Evolutionary conservation across 2,797 vertebrate genomes (phyloP), one percentile per base, ranked within the genome.

Genomic region (Garrulus glandarius): DNA sequence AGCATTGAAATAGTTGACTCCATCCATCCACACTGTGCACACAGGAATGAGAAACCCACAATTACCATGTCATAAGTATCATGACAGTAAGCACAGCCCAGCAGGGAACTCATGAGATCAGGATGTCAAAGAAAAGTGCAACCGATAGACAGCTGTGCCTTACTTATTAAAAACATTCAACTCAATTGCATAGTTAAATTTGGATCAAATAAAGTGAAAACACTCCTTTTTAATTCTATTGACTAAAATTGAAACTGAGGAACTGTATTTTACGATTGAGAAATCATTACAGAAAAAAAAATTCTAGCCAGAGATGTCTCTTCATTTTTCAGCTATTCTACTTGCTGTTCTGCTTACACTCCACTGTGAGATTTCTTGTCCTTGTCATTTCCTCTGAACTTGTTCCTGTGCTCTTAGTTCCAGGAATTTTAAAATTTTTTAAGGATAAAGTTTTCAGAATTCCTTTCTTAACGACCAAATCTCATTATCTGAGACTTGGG

Each of bases 1-100:
- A 55, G 9, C 16, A 16, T 0, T 44, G 18, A 13, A 79, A 18
- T 10, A 49, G 18, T 10, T 0, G 0, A 20, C 18, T 74, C 52
- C 17, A 37, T 30, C 47, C 27, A 43, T 21, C 39, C 27, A 43
- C 24, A 11, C 19, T 32, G 29, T 9, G 27, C 18, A 50, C 18
- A 46, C 9, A 60, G 41, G 9, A 10, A 14, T 0, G 4, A 30
- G 49, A 92, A 92, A 47, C 6, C 13, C 36, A 41, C 29, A 76
- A 27, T 8, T 61, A 39, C 20, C 5, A 2, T 4, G 6, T 24
- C 34, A 37, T 2, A 60, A 37, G 27, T 10, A 6, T 17, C 55
- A 24, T 11, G 13, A 37, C 32, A 81, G 64, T 84, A 80, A 23
- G 53, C 30, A 49, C 7, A 68, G 52, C 10, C 34, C 21, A n/a